These are phyloP conservation scores for Sympetrum striolatum DNA, from an alignment of 2,888 invertebrate species.

Conservation along the genomic window DNA sequence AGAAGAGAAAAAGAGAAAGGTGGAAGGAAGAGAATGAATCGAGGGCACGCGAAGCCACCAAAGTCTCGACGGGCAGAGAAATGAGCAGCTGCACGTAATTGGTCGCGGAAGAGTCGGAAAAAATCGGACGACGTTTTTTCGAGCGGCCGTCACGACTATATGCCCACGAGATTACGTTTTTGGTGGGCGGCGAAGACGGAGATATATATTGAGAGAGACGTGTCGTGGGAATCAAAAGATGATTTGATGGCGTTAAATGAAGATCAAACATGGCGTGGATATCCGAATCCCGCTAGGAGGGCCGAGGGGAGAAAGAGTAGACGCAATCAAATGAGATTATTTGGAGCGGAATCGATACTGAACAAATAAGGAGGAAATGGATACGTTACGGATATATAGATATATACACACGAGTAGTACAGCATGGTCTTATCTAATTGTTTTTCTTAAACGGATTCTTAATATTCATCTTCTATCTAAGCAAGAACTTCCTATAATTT, in stretches of 20 bases:
- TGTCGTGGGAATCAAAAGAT: not conserved
- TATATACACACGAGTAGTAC: too few relatives aligned
- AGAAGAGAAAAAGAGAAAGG: not conserved
- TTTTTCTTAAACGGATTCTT: too few relatives aligned
- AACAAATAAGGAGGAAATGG: not conserved
- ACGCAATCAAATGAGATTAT: not conserved
- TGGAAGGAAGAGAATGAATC: not conserved
- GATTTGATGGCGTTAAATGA: not conserved
- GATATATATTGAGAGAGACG: not conserved
- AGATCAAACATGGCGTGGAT: not conserved
- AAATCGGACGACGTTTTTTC: not conserved
- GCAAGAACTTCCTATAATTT: too few relatives aligned
- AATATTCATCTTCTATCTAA: too few relatives aligned
- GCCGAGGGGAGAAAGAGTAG: not conserved
- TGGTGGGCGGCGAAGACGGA: not conserved
- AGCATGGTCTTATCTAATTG: too few relatives aligned
- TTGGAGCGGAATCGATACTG: not conserved
- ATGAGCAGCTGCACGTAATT: not conserved
- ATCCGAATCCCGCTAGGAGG: not conserved
- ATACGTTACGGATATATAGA: not conserved
- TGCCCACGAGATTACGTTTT: not conserved
- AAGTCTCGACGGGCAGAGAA: not conserved
- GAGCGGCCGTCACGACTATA: not conserved
- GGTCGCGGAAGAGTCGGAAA: not conserved
- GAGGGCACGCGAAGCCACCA: not conserved